Conservation (phyloP, 2,888 invertebrate species). For the Agrochola litura region DNA sequence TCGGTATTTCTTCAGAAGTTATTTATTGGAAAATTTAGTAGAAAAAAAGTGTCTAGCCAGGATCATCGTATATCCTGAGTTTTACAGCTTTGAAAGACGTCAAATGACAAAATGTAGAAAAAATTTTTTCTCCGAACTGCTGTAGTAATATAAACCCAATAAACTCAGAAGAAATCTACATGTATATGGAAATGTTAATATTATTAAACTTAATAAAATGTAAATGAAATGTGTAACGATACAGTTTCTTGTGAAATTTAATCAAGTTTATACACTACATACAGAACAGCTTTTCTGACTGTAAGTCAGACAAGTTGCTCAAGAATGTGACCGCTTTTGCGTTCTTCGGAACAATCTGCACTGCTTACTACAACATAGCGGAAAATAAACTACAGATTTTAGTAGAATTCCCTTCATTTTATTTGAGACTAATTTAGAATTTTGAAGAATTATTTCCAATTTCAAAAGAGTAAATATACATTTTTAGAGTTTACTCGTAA, state of each 20-base stretch:
- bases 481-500: too few species aligned
- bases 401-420: constrained; percentile 2
- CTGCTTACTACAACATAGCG: constrained; percentile 16
- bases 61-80: background rate
- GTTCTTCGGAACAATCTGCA: constrained; percentile 24
- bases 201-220: constrained; percentile 16
- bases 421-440: background rate
- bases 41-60: background rate
- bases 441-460: background rate
- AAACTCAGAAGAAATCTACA: constrained; percentile 3
- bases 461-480: too few species aligned
- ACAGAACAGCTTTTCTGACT: constrained; percentile 13
- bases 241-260: constrained; percentile 29
- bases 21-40: constrained; percentile 1
- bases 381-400: constrained; percentile 25
- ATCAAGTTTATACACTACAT: constrained; percentile 15
- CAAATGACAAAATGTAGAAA: background rate
- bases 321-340: constrained; percentile 34
- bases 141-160: background rate
- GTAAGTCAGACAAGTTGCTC: background rate
- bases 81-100: background rate
- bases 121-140: background rate
- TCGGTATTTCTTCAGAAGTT: background rate
- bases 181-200: constrained; percentile 8
- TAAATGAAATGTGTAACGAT: constrained; percentile 25